Evolutionary conservation across 2,113 vertebrate species (phyloP), one percentile per base, ranked within the genome.

Genomic region (Xenotilapia caudafasciata): DNA sequence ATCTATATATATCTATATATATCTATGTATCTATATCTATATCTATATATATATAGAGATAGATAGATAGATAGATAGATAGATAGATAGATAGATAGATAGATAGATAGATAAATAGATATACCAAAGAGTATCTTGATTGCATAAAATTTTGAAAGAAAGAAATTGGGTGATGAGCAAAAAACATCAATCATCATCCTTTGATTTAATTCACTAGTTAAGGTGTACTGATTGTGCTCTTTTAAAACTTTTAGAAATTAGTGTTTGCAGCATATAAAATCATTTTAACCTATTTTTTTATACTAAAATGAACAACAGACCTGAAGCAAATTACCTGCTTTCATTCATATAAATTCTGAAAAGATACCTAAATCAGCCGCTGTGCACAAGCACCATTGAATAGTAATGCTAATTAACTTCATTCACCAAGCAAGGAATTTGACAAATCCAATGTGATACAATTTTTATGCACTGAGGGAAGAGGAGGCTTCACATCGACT

Each of bases 21-120:
- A 28, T 2, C 5, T 5, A 28, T 4, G 4, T 26, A 26, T 26
- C 4, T 23, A 23, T 23, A 23, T 23, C 3, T 23, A 4, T 28
- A 28, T 28, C 1, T 5, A 28, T 5, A 5, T 2, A 6, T 6
- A 1, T 2, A 2, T 2, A 5, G 5, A 49, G 1, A 15, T 45
- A 6, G 0, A 45, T 14, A 45, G 3, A 45, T 45, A 14, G 1
- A 23, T 23, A 23, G 3, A 23, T 23, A 23, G 23, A 23, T 23
- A 23, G 23, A 23, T 28, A 28, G 26, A 28, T 28, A 28, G 26
- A 28, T 28, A 11, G 0, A 10, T 5, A 10, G 35, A 35, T 33
- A 2, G 7, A 47, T 49, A 19, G 7, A 54, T 54, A 23, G 21
- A 13, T 26, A 55, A 6, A 26, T 14, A 8, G 12, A 58, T 31